Base-by-base conservation (phyloP, 2,797 vertebrate genomes). In the Neosilurus hyrtlii region DNA sequence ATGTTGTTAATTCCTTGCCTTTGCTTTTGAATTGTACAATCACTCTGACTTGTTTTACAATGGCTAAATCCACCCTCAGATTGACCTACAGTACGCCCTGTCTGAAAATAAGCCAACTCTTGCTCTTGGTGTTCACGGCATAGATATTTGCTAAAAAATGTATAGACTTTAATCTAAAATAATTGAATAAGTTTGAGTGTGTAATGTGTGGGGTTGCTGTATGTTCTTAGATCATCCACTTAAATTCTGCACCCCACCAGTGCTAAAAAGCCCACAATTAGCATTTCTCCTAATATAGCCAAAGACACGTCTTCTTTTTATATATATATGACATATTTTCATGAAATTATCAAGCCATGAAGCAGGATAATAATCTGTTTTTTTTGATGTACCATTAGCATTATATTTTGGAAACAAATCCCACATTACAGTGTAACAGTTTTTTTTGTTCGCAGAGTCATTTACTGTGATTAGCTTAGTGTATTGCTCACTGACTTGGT, bases 401-500 rank as follows among this genome's bases (percentile, higher is more conserved):
- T 61, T 61, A 59, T 83, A 83, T 72, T 79, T 35, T 77, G 72
- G 59, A 56, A 73, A 80, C 68, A 83, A 83, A 65, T 79, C 82
- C 74, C 52, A 79, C 73, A 52, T 78, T 7, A 11, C 77, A 51
- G 75, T n/a, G 30, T 49, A 76, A 57, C 65, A 71, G 22, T 20
- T 61, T 78, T 76, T 8, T 81, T 82, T 83, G 37, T 79, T 73
- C 71, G 24, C 75, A 65, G 68, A 86, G 77, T 83, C 82, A 84
- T 88, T 86, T 86, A 61, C 49, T 74, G 80, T 82, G 85, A 88
- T 88, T 86, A 87, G 86, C 84, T 86, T 79, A 87, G 81, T 79
- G 79, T 82, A 85, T 81, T 85, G 85, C 52, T 85, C 51, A 3
- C 76, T 80, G 79, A 80, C 85, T 85, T 59, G 80, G 80, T 87